Evolutionary conservation across 2,888 invertebrate genomes (phyloP), one percentile per base, ranked within the genome.

Genomic region (Drosophila antonietae): DNA sequence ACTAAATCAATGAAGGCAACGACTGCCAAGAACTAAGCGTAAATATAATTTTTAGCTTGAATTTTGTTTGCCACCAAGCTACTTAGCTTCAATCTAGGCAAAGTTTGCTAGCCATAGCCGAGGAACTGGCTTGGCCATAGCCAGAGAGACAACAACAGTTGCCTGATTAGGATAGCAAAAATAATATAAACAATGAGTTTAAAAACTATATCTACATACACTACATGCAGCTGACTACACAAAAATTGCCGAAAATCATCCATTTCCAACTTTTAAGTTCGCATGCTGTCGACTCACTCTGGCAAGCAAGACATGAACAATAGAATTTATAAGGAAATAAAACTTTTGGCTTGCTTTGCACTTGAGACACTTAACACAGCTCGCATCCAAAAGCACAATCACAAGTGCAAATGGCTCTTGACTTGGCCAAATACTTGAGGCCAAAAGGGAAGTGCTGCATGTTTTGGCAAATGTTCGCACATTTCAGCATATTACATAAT

Each of bases 401-500:
- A 39, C 20, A 31, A 44, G 28, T 37, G 51, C 37, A 23, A 63
- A 65, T 63, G 37, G 62, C 70, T 35, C 58, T 75, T 65, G 71
- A 59, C 55, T 71, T 72, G 68, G 58, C 58, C 66, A 80, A 44
- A 33, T 37, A 57, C 57, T 65, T 66, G 67, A 47, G 60, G 58
- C 61, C 61, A 64, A 59, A 57, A 52, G 18, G 68, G 49, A 77
- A 77, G 31, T 60, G 57, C 31, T 3, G 31, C 60, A 72, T 28
- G 28, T 44, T 60, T 53, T 53, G 33, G 58, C 64, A 52, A 79
- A 83, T 78, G 81, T 12, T 52, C 59, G 53, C 55, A 60, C 75
- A 69, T 77, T 71, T 67, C 37, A 10, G 60, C 20, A 64, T 79
- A 80, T 82, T 88, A 80, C 80, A 82, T 83, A 80, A 83, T 84